phyloP scores from a whole-genome alignment of 1,140 invertebrate species.

The Saxidomus purpurata region DNA sequence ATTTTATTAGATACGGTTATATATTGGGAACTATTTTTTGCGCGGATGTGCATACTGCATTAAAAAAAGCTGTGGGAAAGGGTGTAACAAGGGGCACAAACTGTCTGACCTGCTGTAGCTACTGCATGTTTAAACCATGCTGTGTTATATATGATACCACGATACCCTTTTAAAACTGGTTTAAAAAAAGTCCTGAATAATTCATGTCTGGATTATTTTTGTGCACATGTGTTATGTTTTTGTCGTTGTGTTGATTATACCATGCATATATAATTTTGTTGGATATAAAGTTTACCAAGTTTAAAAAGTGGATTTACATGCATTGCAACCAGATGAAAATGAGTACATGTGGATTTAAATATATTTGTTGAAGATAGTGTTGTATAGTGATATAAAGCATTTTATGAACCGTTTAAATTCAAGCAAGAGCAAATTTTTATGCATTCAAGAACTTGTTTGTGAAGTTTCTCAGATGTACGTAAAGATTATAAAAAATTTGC shows the following conservation, averaged over 20 bases:
- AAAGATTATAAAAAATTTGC: neutral
- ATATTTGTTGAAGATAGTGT: neutral
- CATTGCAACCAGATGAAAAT: neutral
- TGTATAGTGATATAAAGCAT: neutral
- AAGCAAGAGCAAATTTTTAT: no score
- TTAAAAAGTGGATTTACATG: neutral
- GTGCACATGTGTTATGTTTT: constrained; percentile 8
- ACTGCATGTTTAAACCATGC: constrained; percentile 42
- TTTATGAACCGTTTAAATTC: no score
- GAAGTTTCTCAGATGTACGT: no score
- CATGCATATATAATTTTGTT: neutral
- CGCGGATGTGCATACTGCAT: constrained; percentile 60
- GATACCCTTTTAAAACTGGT: constrained; percentile 10
- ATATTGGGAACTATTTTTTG: constrained; percentile 54
- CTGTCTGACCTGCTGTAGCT: constrained; percentile 34
- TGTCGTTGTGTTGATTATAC: neutral
- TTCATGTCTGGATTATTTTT: neutral
- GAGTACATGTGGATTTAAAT: constrained; percentile 5
- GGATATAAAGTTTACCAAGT: constrained; percentile 15
- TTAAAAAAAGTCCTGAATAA: constrained; percentile 14
- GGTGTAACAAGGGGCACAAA: constrained; percentile 55
- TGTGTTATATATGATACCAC: constrained; percentile 3
- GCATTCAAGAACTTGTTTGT: no score
- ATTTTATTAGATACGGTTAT: constrained; percentile 8
- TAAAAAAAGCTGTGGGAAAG: constrained; percentile 43